Evolutionary conservation across 2,113 vertebrate genomes (phyloP).

Genomic region (Nipponia nippon): DNA sequence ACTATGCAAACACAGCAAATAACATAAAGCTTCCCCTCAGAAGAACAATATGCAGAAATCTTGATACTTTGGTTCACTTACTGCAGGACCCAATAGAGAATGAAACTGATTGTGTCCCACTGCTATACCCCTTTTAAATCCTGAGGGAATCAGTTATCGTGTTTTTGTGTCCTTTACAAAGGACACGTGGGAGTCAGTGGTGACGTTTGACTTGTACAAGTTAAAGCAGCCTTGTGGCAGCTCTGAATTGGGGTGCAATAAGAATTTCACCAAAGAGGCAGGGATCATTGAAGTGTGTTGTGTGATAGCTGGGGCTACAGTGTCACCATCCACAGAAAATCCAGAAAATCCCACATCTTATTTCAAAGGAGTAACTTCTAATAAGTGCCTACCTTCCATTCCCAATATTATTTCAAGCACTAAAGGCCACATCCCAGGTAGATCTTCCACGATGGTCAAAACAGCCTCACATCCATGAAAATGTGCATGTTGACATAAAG

Average conservation of each 20-base stretch:
- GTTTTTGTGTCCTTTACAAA: not conserved
- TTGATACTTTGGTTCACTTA: not conserved
- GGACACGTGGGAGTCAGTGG: not conserved
- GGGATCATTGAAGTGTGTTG: not conserved
- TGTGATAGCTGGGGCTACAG: not conserved
- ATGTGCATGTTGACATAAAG: accelerated
- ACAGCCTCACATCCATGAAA: not conserved
- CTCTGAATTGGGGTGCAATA: not conserved
- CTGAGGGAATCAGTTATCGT: not conserved
- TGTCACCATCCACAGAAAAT: not conserved
- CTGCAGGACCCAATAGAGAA: not conserved
- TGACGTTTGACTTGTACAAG: accelerated
- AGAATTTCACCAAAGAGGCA: not conserved
- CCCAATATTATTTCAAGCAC: not conserved
- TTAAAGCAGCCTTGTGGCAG: not conserved
- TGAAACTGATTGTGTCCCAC: not conserved
- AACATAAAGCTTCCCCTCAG: not conserved
- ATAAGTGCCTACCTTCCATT: not conserved
- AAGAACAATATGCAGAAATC: not conserved
- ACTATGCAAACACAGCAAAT: slow-evolving; percentile 45
- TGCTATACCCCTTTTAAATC: not conserved
- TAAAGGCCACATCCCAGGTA: not conserved
- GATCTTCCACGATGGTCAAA: not conserved
- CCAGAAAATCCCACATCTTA: accelerated
- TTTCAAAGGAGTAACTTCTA: not conserved